These are phyloP conservation scores for Pemphredon lugubris DNA, from an alignment of 2,888 invertebrate species.

Conservation along the genomic window DNA sequence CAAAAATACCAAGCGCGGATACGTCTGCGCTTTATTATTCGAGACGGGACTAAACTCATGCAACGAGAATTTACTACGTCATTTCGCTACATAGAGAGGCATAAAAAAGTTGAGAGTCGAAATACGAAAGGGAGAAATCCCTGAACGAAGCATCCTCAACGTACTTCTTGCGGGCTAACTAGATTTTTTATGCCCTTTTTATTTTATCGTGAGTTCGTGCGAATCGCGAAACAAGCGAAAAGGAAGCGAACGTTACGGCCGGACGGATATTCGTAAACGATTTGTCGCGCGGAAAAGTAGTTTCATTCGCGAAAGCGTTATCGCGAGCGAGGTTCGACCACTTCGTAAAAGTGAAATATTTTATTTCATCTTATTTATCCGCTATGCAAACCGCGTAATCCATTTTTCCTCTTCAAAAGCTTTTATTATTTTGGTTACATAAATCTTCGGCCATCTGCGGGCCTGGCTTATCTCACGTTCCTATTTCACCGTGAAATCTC, in stretches of 20 bases:
- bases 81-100: constrained; percentile 43
- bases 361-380: neutral
- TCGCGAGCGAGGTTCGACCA: too few relatives aligned
- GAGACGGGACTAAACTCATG: constrained; percentile 53
- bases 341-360: neutral
- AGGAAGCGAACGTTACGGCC: too few relatives aligned
- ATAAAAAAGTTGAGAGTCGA: constrained; percentile 53
- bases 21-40: constrained; percentile 58
- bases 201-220: neutral
- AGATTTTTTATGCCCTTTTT: neutral
- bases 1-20: constrained; percentile 39
- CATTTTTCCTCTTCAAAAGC: constrained; percentile 13
- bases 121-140: constrained; percentile 46
- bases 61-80: constrained; percentile 62
- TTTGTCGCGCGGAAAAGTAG: too few relatives aligned
- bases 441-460: constrained; percentile 39
- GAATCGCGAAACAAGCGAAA: too few relatives aligned
- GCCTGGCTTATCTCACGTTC: constrained; percentile 50
- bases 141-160: constrained; percentile 17
- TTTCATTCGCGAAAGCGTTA: too few relatives aligned
- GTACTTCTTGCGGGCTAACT: constrained; percentile 7
- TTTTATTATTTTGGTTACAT: constrained; percentile 45
- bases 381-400: neutral
- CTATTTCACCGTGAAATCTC: constrained; percentile 35
- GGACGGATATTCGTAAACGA: too few relatives aligned